A percentile compares a stretch with the other conserved stretches of the same genome.
phyloP scores from a whole-genome alignment of 2,113 vertebrate species.

The Pardalotus punctatus region DNA sequence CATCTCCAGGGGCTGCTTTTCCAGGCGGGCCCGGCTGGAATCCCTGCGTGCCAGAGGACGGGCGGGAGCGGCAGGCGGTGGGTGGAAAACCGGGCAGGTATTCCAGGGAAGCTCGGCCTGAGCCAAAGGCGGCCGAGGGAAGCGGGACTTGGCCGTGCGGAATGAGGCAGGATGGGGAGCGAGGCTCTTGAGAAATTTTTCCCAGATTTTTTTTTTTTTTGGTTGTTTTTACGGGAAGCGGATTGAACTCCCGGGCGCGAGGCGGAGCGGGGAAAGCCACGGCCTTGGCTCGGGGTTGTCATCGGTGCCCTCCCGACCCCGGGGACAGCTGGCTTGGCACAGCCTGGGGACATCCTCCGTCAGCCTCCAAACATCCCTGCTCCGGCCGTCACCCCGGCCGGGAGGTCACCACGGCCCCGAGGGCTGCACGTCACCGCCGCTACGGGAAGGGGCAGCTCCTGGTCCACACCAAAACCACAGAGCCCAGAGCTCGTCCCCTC shows the following conservation, averaged over 20 bases:
- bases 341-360: neutral
- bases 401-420: neutral
- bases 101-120: neutral
- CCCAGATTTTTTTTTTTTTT: neutral
- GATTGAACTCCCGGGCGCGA: neutral
- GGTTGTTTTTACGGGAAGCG: neutral
- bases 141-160: neutral
- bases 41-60: neutral
- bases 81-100: neutral
- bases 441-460: neutral
- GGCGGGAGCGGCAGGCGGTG: neutral
- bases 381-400: neutral
- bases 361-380: neutral
- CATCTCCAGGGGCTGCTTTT: neutral
- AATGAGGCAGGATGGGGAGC: neutral
- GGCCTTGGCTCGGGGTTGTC: neutral
- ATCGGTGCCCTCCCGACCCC: neutral
- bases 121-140: neutral
- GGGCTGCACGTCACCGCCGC: rapidly evolving
- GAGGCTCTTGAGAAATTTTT: neutral
- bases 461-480: neutral
- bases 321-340: neutral
- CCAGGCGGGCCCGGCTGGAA: neutral
- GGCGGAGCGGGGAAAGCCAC: neutral
- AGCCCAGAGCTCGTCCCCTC: rapidly evolving